A percentile compares a stretch with the other conserved stretches of the same genome.
These are phyloP conservation scores for Microtus ochrogaster DNA, from an alignment of 2,113 vertebrate genomes.

Conservation along the genomic window DNA sequence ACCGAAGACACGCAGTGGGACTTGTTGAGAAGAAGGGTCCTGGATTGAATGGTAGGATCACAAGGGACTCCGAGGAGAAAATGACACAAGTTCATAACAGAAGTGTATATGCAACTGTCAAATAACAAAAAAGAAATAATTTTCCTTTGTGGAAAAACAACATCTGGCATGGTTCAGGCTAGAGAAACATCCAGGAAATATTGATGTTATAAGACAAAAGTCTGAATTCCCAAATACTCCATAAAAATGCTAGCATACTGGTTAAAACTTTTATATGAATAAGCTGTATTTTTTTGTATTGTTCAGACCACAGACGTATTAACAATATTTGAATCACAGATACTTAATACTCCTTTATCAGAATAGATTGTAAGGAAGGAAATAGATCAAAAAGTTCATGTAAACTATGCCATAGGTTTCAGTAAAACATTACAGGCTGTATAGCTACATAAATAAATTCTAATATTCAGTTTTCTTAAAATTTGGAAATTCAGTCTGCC, in stretches of 20 bases:
- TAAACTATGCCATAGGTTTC: constrained; percentile 93
- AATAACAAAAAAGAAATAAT: not conserved
- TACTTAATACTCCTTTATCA: constrained; percentile 72
- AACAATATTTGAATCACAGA: not conserved
- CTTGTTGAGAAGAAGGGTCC: not conserved
- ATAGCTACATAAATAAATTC: constrained; percentile 93
- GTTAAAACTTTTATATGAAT: not conserved
- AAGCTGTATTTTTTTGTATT: not conserved
- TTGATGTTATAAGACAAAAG: not conserved
- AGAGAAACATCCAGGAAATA: not conserved
- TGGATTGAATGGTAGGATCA: not conserved
- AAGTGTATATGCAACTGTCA: not conserved
- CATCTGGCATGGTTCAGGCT: not conserved
- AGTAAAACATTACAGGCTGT: constrained; percentile 90
- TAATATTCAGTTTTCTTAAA: constrained; percentile 93
- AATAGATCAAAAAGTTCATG: constrained; percentile 93
- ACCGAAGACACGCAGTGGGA: not conserved
- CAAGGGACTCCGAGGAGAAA: not conserved
- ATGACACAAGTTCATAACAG: not conserved
- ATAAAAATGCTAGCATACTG: not conserved
- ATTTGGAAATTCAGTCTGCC: constrained; percentile 91
- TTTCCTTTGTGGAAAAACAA: not conserved
- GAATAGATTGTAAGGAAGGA: constrained; percentile 90
- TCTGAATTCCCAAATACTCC: not conserved
- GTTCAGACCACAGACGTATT: not conserved